These are phyloP conservation scores for Heliopora coerulea DNA, from an alignment of 92 coral and sea anemone species.

Conservation along the genomic window DNA sequence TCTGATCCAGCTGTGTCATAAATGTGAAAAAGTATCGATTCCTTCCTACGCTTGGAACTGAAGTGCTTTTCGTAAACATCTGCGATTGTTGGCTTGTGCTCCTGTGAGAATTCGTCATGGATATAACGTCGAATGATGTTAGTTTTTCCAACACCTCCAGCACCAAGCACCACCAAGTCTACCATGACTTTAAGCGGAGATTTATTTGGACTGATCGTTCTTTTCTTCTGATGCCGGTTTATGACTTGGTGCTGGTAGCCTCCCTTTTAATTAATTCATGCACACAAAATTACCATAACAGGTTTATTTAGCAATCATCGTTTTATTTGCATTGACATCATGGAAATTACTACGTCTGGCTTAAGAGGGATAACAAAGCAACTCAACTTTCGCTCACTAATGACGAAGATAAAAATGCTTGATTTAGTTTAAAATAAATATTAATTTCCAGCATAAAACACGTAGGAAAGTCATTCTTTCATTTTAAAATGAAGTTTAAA, in stretches of 20 bases:
- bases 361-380: too few species aligned
- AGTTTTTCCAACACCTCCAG: constrained; percentile 96
- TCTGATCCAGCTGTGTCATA: constrained; percentile 94
- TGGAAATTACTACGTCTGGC: too few species aligned
- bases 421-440: too few species aligned
- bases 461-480: too few species aligned
- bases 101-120: constrained; percentile 59
- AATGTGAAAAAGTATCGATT: constrained; percentile 79
- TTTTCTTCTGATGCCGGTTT: constrained; percentile 21
- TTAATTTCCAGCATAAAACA: too few species aligned
- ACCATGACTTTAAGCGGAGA: constrained; percentile 51
- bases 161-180: constrained; percentile 83
- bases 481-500: too few species aligned
- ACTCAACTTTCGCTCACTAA: too few species aligned
- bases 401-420: too few species aligned
- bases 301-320: not conserved
- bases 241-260: constrained; percentile 6
- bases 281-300: constrained; percentile 35
- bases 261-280: constrained; percentile 5
- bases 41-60: constrained; percentile 64
- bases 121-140: constrained; percentile 77
- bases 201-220: not conserved
- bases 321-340: too few species aligned
- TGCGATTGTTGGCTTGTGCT: constrained; percentile 81
- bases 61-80: constrained; percentile 83